Evolutionary conservation across 2,888 invertebrate species (phyloP), one percentile per base, ranked within the genome.

Genomic region (Eupithecia abbreviata): DNA sequence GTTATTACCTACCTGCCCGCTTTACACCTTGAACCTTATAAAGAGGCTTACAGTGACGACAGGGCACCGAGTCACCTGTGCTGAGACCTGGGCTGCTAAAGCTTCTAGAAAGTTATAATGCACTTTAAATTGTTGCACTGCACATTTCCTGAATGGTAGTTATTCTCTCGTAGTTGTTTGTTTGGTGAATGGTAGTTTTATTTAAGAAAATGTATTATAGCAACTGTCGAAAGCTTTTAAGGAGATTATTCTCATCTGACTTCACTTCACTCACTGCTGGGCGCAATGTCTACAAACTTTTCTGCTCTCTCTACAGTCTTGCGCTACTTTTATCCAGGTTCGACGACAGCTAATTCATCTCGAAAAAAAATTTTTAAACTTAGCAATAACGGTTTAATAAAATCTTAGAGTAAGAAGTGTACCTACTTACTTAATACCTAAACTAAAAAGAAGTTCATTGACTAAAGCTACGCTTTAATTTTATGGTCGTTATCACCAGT

Each of bases 1-100:
- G 62, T 72, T 72, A 72, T 72, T 72, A 72, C 62, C 72, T 18
- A 43, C 71, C 71, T 55, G 55, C 15, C 58, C 45, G 18, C n/a
- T 45, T 62, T 45, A 51, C 45, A 62, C 30, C 30, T 30, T 30
- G 30, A 30, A 30, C 62, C 62, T 62, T 47, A 62, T 68, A 62
- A 72, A 62, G 62, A 41, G 55, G 51, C 43, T 71, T n/a, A 30
- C 51, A 43, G 30, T 30, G 30, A 30, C 30, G 70, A 69, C 45
- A 45, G 45, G 70, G 30, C 68, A 68, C 66, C 42, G 41, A 66
- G 66, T 66, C 42, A 12, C 18, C 66, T 41, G 66, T 42, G 13
- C 15, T 41, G 66, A 42, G 66, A 66, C 66, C 30, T 30, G 30
- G 30, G 30, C 30, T 30, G 30, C 30, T 30, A 30, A 30, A 30